Evolutionary conservation across 2,113 vertebrate genomes (phyloP), one percentile per base, ranked within the genome.

Genomic region (Mola mola): DNA sequence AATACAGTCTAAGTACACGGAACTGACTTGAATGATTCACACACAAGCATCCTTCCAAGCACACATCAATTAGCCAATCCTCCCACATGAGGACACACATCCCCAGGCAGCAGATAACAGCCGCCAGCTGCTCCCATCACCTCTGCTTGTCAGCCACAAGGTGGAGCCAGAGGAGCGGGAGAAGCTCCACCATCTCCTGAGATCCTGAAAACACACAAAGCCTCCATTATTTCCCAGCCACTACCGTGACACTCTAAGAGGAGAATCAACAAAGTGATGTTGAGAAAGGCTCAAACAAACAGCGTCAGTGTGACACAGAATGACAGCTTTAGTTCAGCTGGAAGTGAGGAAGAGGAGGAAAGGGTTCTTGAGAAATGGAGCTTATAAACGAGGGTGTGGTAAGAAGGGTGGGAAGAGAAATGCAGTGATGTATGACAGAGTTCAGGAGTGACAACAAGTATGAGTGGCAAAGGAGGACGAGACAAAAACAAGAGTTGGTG

Each of bases 151-250:
- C 0, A 0, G 12, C 65, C 70, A 68, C 49, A 55, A 65, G 77
- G 48, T 52, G 75, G 86, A 28, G 83, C 73, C 56, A 82, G 36
- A 63, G 22, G n/a, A 63, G 16, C 7, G n/a, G 15, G 15, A 6
- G 16, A 44, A 5, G 6, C n/a, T n/a, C 20, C 6, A 33, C 28
- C 15, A 31, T 2, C 41, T 20, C 49, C 12, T 9, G 19, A 17
- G 36, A 21, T 50, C 19, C 21, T 28, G 17, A 16, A 37, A 22
- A 26, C 25, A 56, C 69, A 84, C 65, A 81, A 77, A 83, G 67
- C 55, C 51, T 79, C 53, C 55, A 66, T 84, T 82, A 71, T 84
- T 74, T 52, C 46, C n/a, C 12, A 57, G 42, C 1, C 8, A 29
- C 73, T 67, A 33, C 47, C 55, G 29, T 66, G 48, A 44, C 49